Evolutionary conservation across 2,888 invertebrate genomes (phyloP).

Genomic region (Synergus gifuensis): DNA sequence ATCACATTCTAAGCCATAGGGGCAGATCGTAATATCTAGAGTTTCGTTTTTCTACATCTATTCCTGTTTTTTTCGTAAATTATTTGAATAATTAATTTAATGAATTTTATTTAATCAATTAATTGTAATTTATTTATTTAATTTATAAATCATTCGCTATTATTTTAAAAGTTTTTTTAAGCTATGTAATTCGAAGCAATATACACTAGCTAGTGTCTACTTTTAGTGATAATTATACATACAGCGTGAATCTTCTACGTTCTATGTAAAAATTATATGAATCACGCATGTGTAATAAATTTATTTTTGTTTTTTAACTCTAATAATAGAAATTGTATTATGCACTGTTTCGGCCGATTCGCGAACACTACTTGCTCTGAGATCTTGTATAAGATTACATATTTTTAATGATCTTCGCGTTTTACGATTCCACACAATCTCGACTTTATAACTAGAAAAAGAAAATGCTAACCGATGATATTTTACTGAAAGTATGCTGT

Average conservation of each 20-base stretch:
- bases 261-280: constrained; percentile 41
- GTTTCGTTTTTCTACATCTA: constrained; percentile 1
- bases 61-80: background rate
- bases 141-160: constrained; percentile 11
- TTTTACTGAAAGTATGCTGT: background rate
- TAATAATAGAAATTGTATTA: constrained; percentile 57
- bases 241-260: constrained; percentile 9
- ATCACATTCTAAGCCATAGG: constrained; percentile 42
- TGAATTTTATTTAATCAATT: background rate
- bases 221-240: constrained; percentile 6
- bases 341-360: constrained; percentile 67
- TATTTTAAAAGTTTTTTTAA: background rate
- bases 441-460: background rate
- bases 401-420: constrained; percentile 3
- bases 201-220: background rate
- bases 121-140: no score
- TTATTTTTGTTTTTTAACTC: constrained; percentile 31
- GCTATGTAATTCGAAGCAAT: constrained; percentile 33
- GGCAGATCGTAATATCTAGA: constrained; percentile 23
- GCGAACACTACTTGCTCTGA: constrained; percentile 42
- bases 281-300: constrained; percentile 44
- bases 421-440: constrained; percentile 32
- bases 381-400: constrained; percentile 7
- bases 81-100: background rate
- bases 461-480: background rate